Percentiles rank a stretch among this genome's conserved stretches.
These are phyloP conservation scores for Tylochromis polylepis DNA, from an alignment of 2,113 vertebrate species.

Conservation along the genomic window DNA sequence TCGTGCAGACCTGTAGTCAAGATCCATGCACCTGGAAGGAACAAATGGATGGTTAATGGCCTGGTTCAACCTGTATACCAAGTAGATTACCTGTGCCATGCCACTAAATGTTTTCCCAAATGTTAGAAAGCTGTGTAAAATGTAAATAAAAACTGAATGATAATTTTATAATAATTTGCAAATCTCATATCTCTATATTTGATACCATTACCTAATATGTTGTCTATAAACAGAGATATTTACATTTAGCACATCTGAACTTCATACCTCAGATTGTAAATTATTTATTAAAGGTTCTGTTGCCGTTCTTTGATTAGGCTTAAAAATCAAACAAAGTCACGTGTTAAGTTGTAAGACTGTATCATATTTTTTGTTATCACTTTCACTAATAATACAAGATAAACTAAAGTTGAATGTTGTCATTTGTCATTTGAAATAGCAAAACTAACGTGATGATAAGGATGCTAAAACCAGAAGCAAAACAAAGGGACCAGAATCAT, in stretches of 20 bases:
- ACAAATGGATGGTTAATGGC: neutral
- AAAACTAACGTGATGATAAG: no score
- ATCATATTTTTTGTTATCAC: no score
- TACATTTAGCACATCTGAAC: neutral
- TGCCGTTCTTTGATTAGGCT: neutral
- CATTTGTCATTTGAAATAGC: no score
- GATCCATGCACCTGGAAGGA: constrained; percentile 82
- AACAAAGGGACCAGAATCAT: no score
- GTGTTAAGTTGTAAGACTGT: neutral
- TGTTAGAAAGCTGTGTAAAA: neutral
- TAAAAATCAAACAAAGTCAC: neutral
- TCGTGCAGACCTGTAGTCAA: constrained; percentile 79
- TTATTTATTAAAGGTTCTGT: neutral
- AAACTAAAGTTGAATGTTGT: no score
- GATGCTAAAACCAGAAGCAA: no score
- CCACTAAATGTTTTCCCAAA: neutral
- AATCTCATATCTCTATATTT: neutral
- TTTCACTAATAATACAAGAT: no score
- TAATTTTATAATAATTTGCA: neutral
- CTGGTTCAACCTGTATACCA: neutral
- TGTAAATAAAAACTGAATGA: neutral
- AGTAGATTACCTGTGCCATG: neutral
- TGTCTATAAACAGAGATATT: neutral
- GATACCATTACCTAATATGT: neutral
- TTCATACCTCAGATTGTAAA: neutral